phyloP scores from a whole-genome alignment of 2,113 vertebrate species.

The Lichenostomus cassidix region DNA sequence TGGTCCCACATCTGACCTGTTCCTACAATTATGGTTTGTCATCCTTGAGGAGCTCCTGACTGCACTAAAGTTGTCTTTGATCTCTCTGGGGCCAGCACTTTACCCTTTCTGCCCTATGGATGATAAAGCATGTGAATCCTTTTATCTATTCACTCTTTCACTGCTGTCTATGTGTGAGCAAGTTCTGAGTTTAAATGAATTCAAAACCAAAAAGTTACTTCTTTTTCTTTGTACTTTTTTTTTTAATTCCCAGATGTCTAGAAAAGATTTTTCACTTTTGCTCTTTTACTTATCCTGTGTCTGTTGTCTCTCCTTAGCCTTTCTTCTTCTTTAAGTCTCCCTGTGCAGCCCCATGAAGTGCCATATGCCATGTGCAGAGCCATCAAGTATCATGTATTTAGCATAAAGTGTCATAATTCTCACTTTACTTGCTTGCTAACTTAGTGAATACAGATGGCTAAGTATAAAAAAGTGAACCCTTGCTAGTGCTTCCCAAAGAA shows the following conservation, averaged over 20 bases:
- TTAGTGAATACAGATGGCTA: constrained; percentile 47
- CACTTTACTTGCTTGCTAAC: constrained; percentile 17
- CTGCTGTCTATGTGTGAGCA: background rate
- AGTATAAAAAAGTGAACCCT: constrained; percentile 13
- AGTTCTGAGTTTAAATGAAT: background rate
- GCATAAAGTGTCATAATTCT: constrained; percentile 53
- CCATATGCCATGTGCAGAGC: background rate
- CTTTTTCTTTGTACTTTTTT: background rate
- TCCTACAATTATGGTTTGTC: background rate
- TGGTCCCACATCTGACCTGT: background rate
- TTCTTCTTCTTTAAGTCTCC: background rate
- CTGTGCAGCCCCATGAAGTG: background rate
- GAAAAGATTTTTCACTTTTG: background rate
- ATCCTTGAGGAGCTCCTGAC: background rate
- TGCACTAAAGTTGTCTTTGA: background rate
- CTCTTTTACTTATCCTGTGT: background rate
- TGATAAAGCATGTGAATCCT: background rate
- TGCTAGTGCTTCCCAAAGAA: constrained; percentile 25
- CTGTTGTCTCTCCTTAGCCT: background rate
- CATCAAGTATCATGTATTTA: constrained; percentile 38
- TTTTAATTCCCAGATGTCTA: background rate
- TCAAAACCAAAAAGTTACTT: background rate
- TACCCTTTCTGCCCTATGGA: background rate
- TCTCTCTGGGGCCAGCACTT: background rate
- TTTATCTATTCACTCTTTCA: background rate